Base-by-base conservation (phyloP, 1,140 invertebrate species). In the Drosophila novamexicana region DNA sequence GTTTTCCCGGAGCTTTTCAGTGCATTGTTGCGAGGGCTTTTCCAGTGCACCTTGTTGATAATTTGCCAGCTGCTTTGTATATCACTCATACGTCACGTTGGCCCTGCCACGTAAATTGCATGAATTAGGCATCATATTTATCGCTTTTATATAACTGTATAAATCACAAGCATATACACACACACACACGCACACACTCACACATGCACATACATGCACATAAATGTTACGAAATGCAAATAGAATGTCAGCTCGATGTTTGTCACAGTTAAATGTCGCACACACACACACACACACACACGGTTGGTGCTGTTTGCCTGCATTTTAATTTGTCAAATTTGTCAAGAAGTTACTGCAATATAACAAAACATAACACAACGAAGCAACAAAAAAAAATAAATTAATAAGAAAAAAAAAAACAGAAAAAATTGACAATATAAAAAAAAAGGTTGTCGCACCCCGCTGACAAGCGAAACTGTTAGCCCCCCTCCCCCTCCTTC, bases 241-340 rank as follows among this genome's bases (percentile, higher is more conserved):
- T 72, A 80, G 75, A 47, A 57, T 36, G 50, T 64, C 22, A 29
- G 22, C 22, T 29, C 22, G 22, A 29, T 29, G 22, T 29, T 29
- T 29, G 3, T 5, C 62, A 53, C 18, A 42, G 65, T 54, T 61
- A 71, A 78, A 77, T 72, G 61, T 62, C 61, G 34, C 59, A 44
- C 53, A 56, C 44, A 16, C 44, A n/a, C 49, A 66, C 42, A 49
- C 53, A 57, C 34, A 22, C 44, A 49, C 58, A 18, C 40, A 47
- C 29, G 69, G 72, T 52, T 80, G 66, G 53, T 45, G 49, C 37
- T 59, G 54, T 36, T 40, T 42, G 56, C 47, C 45, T 49, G 37
- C 64, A 66, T 79, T 83, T 75, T 83, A 79, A 83, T 84, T 84
- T 83, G 80, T 79, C 54, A 52, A 68, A 50, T 29, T 74, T 74